Percentiles rank a stretch among this genome's conserved stretches.
Conservation (phyloP, 2,888 invertebrate genomes). For the Cylindroiulus punctatus region DNA sequence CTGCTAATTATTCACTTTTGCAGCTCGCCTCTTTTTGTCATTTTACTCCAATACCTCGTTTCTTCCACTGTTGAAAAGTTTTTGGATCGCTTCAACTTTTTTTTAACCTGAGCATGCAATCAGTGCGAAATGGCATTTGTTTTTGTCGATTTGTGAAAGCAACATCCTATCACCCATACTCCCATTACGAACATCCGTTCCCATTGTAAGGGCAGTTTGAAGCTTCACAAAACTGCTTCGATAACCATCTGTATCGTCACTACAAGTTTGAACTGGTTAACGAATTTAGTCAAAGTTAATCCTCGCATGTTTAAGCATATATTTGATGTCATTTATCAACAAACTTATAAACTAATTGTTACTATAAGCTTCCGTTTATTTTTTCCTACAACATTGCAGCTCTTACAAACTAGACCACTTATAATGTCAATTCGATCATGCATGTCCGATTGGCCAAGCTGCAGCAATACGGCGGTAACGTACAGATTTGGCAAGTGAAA, state of each 20-base stretch:
- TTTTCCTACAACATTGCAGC: neutral
- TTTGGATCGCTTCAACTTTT: neutral
- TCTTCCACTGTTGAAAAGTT: neutral
- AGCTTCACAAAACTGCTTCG: neutral
- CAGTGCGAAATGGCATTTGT: neutral
- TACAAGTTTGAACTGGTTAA: constrained; percentile 42
- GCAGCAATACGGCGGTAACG: too few species aligned
- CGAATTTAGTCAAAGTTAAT: constrained; percentile 42
- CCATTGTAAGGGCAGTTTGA: constrained; percentile 4
- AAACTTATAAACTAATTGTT: constrained; percentile 30
- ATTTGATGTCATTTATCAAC: constrained; percentile 42
- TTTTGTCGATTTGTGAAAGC: neutral
- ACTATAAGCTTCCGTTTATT: neutral
- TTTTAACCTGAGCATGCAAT: neutral
- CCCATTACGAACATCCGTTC: neutral
- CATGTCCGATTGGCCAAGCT: too few species aligned
- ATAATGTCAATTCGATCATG: too few species aligned
- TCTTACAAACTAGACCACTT: too few species aligned
- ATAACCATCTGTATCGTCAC: constrained; percentile 15
- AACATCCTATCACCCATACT: constrained; percentile 3
- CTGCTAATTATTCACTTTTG: neutral
- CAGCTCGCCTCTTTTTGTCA: neutral
- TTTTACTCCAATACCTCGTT: neutral
- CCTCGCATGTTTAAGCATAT: constrained; percentile 30
- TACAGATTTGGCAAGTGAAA: too few species aligned